Evolutionary conservation across 2,888 invertebrate genomes (phyloP).

Genomic region (Craniophora ligustri): DNA sequence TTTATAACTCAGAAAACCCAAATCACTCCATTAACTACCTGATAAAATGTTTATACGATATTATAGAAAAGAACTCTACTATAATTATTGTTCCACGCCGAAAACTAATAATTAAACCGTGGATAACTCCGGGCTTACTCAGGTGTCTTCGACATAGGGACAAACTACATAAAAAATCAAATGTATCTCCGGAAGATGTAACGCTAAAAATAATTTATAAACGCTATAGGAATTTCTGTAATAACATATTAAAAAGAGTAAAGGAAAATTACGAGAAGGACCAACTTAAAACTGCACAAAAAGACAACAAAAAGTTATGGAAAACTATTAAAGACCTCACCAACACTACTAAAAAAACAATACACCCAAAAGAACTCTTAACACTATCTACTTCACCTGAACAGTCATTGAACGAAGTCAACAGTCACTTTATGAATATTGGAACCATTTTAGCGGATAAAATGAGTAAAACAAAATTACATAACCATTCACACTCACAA

Average conservation of each 20-base stretch:
- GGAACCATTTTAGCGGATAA: not conserved
- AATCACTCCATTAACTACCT: not conserved
- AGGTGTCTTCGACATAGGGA: not conserved
- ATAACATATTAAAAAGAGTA: not conserved
- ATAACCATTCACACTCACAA: not conserved
- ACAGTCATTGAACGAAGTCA: not conserved
- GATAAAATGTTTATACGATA: not conserved
- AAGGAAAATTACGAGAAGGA: not conserved
- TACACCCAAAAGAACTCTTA: not conserved
- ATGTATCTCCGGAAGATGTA: not conserved
- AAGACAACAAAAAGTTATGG: constrained; percentile 1
- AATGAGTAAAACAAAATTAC: not conserved
- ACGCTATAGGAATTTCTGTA: constrained; percentile 2
- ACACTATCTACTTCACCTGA: not conserved
- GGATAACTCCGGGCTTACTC: no score
- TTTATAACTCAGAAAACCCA: not conserved
- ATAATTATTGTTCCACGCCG: not conserved
- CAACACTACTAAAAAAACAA: not conserved
- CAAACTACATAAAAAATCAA: not conserved
- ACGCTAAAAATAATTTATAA: not conserved
- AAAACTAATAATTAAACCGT: constrained; percentile 1
- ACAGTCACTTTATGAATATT: constrained; percentile 1
- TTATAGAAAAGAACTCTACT: not conserved
- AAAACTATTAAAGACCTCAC: constrained; percentile 1
- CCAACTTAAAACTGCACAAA: not conserved